Evolutionary conservation across 2,888 invertebrate genomes (phyloP), one percentile per base, ranked within the genome.

Genomic region (Kryphioiulus occultus): DNA sequence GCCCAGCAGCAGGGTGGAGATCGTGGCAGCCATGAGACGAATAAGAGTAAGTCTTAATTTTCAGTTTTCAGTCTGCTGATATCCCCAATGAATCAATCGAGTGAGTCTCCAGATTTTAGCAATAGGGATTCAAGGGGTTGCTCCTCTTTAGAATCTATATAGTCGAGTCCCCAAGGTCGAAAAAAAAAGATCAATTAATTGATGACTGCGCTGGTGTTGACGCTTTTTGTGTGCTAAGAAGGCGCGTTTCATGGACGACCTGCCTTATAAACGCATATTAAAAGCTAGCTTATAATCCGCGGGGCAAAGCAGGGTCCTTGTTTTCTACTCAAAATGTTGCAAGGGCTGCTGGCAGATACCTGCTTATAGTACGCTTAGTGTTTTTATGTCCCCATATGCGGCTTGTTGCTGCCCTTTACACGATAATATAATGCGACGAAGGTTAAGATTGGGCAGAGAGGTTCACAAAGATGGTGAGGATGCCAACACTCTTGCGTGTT

Each of bases 11-110:
- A 94, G 99, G 90, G 96, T 99, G 90, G 99, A 99, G 93, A 99
- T 99, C 92, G 99, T 99, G 88, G 98, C 99, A 89, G 99, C 99
- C 89, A 99, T 99, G 99, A 95, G 99, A 89, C 94, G 98, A 91
- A 99, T 99, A 92, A 95, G 99, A 92, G 99, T 99, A 93, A 96
- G 96, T 94, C 9, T 1, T 35, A 35, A 7, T 35, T 7, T 7
- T 35, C 35, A 35, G 35, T 35, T 35, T 35, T 35, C 35, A 35
- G 35, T 35, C 35, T n/a, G 7, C 35, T 35, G 35, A 35, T 35
- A 7, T 35, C 3, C 2, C 7, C 3, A 35, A 2, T 35, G 35
- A 35, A 35, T 35, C 35, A 35, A 7, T 35, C 3, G 35, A 35
- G 35, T 35, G 35, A 35, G 7, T 35, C 35, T 35, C 35, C 35